These are phyloP conservation scores for Torymus auratus DNA, from an alignment of 2,888 invertebrate species.

Conservation along the genomic window DNA sequence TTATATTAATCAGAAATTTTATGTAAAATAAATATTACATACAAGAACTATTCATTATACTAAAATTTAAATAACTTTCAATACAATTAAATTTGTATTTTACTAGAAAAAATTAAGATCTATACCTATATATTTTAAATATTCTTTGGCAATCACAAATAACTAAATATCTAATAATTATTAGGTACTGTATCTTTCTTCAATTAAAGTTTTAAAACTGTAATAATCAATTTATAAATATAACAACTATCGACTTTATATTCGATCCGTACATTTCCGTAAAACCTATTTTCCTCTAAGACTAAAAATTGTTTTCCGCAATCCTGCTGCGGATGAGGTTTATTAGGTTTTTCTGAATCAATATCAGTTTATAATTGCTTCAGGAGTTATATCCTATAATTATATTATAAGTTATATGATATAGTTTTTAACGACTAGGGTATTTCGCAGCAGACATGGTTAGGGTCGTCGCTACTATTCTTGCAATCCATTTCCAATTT, in stretches of 20 bases:
- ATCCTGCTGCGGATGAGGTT: conserved; percentile 34
- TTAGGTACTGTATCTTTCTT: background rate
- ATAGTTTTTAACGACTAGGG: background rate
- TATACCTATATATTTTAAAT: conserved; percentile 30
- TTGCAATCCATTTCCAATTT: conserved; percentile 62
- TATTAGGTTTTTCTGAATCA: background rate
- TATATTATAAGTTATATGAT: no score
- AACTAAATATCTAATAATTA: no score
- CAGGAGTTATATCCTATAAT: no score
- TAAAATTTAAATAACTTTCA: conserved; percentile 33
- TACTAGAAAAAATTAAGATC: conserved; percentile 11
- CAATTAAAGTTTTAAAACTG: conserved; percentile 21
- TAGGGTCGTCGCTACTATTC: conserved; percentile 12
- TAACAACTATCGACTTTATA: background rate
- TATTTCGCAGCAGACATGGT: background rate
- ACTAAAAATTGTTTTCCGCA: conserved; percentile 31
- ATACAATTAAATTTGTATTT: conserved; percentile 29
- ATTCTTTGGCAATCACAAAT: conserved; percentile 27
- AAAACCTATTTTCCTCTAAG: conserved; percentile 28
- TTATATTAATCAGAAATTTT: conserved; percentile 14
- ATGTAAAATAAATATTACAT: conserved; percentile 40
- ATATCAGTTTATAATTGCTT: no score
- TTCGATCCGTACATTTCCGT: background rate
- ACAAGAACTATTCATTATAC: conserved; percentile 28
- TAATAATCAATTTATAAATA: no score